Conservation (phyloP, 2,888 invertebrate genomes). For the Maniola hyperantus region DNA sequence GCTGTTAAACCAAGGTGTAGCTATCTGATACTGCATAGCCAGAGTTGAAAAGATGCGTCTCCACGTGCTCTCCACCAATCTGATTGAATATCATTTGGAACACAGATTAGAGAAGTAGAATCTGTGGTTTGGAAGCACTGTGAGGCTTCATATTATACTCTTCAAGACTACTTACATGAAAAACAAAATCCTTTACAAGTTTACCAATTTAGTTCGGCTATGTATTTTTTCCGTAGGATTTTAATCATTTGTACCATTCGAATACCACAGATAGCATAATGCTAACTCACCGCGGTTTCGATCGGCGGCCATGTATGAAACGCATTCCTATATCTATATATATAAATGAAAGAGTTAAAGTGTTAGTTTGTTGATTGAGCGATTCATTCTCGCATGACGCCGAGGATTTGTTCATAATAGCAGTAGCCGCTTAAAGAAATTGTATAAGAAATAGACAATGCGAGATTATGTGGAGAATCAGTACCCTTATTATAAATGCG, state of each 20-base stretch:
- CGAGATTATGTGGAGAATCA: constrained; percentile 13
- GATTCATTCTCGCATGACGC: constrained; percentile 62
- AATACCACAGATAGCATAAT: constrained; percentile 49
- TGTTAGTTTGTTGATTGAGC: constrained; percentile 67
- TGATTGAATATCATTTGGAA: too few species aligned
- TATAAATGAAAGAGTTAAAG: constrained; percentile 60
- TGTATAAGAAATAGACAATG: constrained; percentile 31
- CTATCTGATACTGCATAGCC: too few species aligned
- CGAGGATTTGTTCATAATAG: constrained; percentile 43
- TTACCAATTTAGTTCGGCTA: not conserved
- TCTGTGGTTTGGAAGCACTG: too few species aligned
- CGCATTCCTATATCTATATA: constrained; percentile 48
- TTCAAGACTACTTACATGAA: too few species aligned
- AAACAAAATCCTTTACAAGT: too few species aligned
- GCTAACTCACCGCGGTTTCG: constrained; percentile 68
- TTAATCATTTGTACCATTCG: constrained; percentile 42
- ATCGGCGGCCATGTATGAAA: constrained; percentile 49
- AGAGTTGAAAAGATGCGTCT: too few species aligned
- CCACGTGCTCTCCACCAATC: too few species aligned
- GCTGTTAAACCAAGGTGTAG: too few species aligned
- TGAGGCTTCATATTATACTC: too few species aligned
- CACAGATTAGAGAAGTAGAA: too few species aligned
- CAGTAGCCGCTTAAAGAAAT: constrained; percentile 34
- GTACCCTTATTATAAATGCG: too few species aligned
- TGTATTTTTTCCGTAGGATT: not conserved